Evolutionary conservation across 2,888 invertebrate species (phyloP), one percentile per base, ranked within the genome.

Genomic region (Sinopyrophorus schimmeli): DNA sequence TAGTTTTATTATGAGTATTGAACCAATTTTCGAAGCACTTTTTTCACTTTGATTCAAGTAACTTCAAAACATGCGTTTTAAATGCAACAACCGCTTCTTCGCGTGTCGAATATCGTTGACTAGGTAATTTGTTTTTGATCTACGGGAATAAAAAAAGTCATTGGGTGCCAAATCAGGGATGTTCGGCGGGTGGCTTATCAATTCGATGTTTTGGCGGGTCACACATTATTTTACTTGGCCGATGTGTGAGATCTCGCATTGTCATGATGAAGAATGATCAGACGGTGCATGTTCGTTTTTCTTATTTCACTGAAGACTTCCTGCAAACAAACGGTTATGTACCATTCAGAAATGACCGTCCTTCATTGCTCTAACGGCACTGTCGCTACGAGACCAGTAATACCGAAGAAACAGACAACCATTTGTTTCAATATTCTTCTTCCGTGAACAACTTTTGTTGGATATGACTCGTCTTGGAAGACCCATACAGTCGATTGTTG

Each of bases 251-350:
- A n/a, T n/a, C 35, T 27, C 20, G 54, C 54, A 49, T 43, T 50
- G 37, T 52, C 53, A 7, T 53, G 51, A 24, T 55, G 48, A 18
- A 59, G 40, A 38, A 51, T 42, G 32, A 50, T 47, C 26, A 26
- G 31, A 30, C 31, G 23, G 34, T 28, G 14, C 11, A 9, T 5
- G 42, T 47, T 52, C 6, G 27, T 54, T 50, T 55, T 52, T 23
- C 47, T 34, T 6, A 67, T 63, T 69, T 67, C 67, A 67, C 18
- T 38, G 30, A 55, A 47, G 24, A 24, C 9, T 24, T 24, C 5
- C 10, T 54, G 56, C 47, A 58, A 62, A 58, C 52, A 59, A 59
- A 60, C 60, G 47, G 53, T 58, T 40, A 54, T 60, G 42, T 56
- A 57, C 60, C 56, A 62, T 47, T 62, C 58, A 40, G 55, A 54